These are phyloP conservation scores for Metopolophium dirhodum DNA, from an alignment of 1,140 invertebrate genomes.

Conservation along the genomic window DNA sequence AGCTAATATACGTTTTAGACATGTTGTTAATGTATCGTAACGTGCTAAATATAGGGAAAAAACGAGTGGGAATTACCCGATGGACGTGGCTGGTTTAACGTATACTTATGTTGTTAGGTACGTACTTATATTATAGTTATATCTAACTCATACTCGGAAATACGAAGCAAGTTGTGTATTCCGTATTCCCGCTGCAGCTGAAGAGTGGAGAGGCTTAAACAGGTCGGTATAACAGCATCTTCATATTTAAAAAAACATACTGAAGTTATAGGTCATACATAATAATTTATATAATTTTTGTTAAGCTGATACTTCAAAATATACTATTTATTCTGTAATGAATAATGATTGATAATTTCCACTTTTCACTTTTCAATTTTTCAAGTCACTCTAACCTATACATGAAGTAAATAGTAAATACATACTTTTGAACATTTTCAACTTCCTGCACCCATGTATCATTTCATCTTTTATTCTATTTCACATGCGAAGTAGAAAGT, in stretches of 20 bases:
- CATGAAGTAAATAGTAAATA: too few species aligned
- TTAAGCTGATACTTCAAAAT: neutral
- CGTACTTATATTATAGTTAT: too few species aligned
- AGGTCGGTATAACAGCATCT: neutral
- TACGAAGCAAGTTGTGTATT: neutral
- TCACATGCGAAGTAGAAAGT: neutral
- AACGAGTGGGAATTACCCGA: neutral
- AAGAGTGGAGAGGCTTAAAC: neutral
- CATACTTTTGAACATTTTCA: neutral
- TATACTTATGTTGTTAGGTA: neutral
- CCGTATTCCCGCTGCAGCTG: neutral
- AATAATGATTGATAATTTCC: too few species aligned
- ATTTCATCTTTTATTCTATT: neutral
- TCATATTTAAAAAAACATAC: neutral
- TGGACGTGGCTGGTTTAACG: neutral
- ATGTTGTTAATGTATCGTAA: neutral
- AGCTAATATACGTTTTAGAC: neutral
- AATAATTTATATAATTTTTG: neutral
- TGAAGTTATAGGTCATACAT: neutral
- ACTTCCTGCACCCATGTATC: neutral
- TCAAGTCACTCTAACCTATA: too few species aligned
- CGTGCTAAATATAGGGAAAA: neutral
- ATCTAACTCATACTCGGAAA: neutral
- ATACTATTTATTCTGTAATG: too few species aligned
- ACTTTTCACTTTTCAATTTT: too few species aligned